phyloP scores from a whole-genome alignment of 2,113 vertebrate genomes.

The Corydoras maculifer region DNA sequence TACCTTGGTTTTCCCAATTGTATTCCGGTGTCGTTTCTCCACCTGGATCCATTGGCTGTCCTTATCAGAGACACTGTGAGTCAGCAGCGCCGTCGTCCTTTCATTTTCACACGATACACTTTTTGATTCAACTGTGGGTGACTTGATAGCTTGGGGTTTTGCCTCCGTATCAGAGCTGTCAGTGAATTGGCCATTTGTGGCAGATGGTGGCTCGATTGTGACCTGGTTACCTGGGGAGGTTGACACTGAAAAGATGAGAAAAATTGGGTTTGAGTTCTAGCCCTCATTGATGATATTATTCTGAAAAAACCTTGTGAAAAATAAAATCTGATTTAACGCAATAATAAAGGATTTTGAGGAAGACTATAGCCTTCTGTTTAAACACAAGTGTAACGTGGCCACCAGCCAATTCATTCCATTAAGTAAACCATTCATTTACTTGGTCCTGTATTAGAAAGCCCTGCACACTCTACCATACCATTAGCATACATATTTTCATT shows the following conservation, averaged over 20 bases:
- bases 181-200: constrained; percentile 24
- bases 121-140: background rate
- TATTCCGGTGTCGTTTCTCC: constrained; percentile 74
- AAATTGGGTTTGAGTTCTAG: background rate
- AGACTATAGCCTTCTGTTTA: no score
- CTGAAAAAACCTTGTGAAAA: no score
- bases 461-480: no score
- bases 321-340: no score
- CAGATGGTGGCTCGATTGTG: constrained; percentile 26
- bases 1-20: constrained; percentile 74
- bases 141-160: constrained; percentile 34
- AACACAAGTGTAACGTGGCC: no score
- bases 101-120: background rate
- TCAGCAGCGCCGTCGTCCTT: background rate
- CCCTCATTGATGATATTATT: no score
- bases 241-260: constrained; percentile 14
- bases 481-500: no score
- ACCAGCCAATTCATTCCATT: no score
- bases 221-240: constrained; percentile 47
- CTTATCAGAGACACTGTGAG: constrained; percentile 53
- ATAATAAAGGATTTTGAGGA: no score
- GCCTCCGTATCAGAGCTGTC: constrained; percentile 20
- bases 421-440: no score
- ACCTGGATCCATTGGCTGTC: constrained; percentile 87
- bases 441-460: no score